A percentile compares a stretch with the other conserved stretches of the same genome.
phyloP scores from a whole-genome alignment of 2,888 invertebrate genomes.

The Taphrorychus bicolor region DNA sequence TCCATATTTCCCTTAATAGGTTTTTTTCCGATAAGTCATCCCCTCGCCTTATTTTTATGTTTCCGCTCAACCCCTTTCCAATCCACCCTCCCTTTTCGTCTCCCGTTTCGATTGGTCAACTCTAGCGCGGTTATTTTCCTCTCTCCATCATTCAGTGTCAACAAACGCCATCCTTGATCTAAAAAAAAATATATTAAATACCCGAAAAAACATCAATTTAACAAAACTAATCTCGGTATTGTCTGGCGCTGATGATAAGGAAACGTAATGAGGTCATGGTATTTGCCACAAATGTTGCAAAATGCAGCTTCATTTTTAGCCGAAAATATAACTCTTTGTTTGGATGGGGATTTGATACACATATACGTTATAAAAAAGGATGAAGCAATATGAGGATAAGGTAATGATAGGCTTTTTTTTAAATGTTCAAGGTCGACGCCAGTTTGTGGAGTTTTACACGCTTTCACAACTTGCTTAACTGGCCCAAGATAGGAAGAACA shows the following conservation, averaged over 20 bases:
- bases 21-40: constrained; percentile 34
- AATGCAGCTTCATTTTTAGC: not conserved
- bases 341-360: not conserved
- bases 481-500: no score
- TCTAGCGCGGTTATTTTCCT: not conserved
- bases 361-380: not conserved
- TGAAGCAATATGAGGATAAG: not conserved
- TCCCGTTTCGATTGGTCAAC: constrained; percentile 48
- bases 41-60: constrained; percentile 31
- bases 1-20: constrained; percentile 32
- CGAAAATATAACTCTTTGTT: not conserved
- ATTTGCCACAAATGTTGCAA: not conserved
- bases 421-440: not conserved
- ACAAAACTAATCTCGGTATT: not conserved
- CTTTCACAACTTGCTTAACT: no score
- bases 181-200: not conserved
- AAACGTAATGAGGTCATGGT: not conserved
- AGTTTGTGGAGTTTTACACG: not conserved
- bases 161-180: not conserved
- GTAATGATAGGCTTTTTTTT: not conserved
- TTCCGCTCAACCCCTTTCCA: constrained; percentile 29
- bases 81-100: constrained; percentile 18
- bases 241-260: not conserved
- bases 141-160: not conserved
- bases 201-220: not conserved